Percentiles rank a stretch among this genome's conserved stretches.
Evolutionary conservation across 2,888 invertebrate genomes (phyloP).

Genomic region (Steinernema scapterisci): DNA sequence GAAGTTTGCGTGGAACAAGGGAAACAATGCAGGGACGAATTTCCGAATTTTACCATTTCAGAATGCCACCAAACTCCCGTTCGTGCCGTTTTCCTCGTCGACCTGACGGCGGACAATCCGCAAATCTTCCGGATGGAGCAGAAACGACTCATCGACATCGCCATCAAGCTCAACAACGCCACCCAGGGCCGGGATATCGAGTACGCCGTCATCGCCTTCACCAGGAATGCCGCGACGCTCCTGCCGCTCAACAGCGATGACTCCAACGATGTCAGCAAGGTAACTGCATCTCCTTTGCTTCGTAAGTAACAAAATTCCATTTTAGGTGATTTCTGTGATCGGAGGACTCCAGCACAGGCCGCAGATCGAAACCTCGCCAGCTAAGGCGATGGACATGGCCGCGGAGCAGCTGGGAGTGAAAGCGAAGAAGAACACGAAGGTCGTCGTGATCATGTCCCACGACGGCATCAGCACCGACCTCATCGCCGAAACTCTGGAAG

Average conservation of each 20-base stretch:
- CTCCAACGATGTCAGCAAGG: slow-evolving; percentile 4
- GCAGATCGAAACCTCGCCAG: slow-evolving; percentile 46
- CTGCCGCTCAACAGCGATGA: not conserved
- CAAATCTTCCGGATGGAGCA: slow-evolving; percentile 3
- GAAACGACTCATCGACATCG: slow-evolving; percentile 24
- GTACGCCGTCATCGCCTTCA: not conserved
- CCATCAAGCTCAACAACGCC: not conserved
- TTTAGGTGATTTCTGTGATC: slow-evolving; percentile 42
- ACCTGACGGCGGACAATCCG: slow-evolving; percentile 15
- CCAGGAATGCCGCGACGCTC: slow-evolving; percentile 16
- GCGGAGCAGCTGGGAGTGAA: slow-evolving; percentile 35
- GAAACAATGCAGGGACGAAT: not conserved
- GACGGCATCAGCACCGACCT: slow-evolving; percentile 49
- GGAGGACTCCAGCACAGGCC: slow-evolving; percentile 38
- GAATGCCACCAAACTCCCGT: slow-evolving; percentile 16
- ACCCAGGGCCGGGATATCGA: not conserved
- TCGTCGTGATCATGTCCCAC: slow-evolving; percentile 49
- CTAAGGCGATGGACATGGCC: slow-evolving; percentile 44
- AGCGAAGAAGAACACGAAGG: slow-evolving; percentile 28
- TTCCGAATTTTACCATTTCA: too few species aligned
- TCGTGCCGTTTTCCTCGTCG: slow-evolving; percentile 19
- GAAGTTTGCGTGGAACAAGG: too few species aligned
- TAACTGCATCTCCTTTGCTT: slow-evolving; percentile 14
- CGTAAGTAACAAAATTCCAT: too few species aligned
- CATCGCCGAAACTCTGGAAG: slow-evolving; percentile 48